These are phyloP conservation scores for Bicyclus anynana DNA, from an alignment of 1,140 invertebrate genomes.

Conservation along the genomic window DNA sequence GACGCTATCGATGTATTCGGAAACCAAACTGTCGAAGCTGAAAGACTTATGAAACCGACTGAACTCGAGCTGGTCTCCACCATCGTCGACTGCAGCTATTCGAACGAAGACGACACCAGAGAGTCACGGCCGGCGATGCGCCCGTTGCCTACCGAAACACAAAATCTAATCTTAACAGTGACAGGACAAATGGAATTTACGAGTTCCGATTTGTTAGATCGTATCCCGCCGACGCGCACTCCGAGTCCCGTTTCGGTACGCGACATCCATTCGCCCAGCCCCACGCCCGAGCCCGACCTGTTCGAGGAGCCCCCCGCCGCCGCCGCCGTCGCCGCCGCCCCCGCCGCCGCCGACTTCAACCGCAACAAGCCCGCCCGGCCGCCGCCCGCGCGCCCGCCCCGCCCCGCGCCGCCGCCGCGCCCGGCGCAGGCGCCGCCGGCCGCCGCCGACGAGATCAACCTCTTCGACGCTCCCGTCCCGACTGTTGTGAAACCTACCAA, in stretches of 20 bases:
- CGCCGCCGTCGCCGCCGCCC: conserved; percentile 9
- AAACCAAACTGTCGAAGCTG: conserved; percentile 29
- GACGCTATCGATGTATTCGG: conserved; percentile 43
- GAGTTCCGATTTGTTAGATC: conserved; percentile 88
- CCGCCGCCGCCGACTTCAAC: conserved; percentile 54
- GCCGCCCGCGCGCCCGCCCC: conserved; percentile 51
- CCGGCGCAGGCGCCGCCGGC: conserved; percentile 35
- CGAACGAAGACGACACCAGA: conserved; percentile 25
- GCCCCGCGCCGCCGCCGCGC: conserved; percentile 43
- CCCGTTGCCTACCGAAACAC: conserved; percentile 81
- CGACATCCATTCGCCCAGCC: conserved; percentile 88
- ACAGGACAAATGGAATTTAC: conserved; percentile 93
- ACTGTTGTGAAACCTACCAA: conserved; percentile 71
- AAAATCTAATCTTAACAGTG: conserved; percentile 90
- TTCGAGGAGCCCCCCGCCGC: conserved; percentile 38
- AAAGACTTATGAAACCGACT: conserved; percentile 52
- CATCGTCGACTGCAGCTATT: conserved; percentile 37
- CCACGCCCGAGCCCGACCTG: conserved; percentile 84
- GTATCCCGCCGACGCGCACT: conserved; percentile 88
- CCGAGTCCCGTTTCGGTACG: conserved; percentile 89
- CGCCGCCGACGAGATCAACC: conserved; percentile 60
- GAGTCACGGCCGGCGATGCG: conserved; percentile 79
- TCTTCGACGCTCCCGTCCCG: conserved; percentile 70
- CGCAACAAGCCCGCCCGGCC: conserved; percentile 63
- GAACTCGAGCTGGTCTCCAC: conserved; percentile 55